These are phyloP conservation scores for Rissa tridactyla DNA, from an alignment of 2,113 vertebrate genomes.

Conservation along the genomic window DNA sequence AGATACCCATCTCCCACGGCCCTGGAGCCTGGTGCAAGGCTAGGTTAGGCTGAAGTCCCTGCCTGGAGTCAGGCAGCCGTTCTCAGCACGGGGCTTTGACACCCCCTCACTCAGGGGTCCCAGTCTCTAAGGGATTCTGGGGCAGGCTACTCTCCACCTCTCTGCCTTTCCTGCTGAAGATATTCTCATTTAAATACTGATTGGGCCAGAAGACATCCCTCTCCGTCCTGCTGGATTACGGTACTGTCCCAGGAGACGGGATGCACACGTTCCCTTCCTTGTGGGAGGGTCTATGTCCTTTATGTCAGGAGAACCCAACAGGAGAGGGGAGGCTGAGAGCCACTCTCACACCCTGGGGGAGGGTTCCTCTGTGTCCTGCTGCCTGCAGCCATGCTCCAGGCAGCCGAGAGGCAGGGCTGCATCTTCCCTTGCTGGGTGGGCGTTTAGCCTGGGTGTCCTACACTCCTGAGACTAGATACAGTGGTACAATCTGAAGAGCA, in stretches of 20 bases:
- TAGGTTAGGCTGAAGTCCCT: background rate
- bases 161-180: background rate
- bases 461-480: background rate
- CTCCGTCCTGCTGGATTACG: background rate
- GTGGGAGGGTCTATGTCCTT: background rate
- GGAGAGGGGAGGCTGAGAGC: background rate
- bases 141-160: background rate
- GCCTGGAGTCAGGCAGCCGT: background rate
- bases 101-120: background rate
- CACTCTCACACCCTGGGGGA: background rate
- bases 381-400: background rate
- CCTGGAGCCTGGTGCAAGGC: background rate
- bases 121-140: background rate
- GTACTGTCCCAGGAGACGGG: background rate
- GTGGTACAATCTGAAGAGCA: background rate
- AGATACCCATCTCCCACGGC: background rate
- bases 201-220: background rate
- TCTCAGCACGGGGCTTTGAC: background rate
- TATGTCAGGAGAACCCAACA: background rate
- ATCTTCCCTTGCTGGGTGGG: background rate
- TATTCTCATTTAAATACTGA: background rate
- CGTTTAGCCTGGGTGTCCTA: background rate
- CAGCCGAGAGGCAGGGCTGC: background rate
- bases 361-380: background rate
- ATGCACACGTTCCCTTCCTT: background rate